phyloP scores from a whole-genome alignment of 2,888 invertebrate genomes.

The Rambutsinella grinnellia region DNA sequence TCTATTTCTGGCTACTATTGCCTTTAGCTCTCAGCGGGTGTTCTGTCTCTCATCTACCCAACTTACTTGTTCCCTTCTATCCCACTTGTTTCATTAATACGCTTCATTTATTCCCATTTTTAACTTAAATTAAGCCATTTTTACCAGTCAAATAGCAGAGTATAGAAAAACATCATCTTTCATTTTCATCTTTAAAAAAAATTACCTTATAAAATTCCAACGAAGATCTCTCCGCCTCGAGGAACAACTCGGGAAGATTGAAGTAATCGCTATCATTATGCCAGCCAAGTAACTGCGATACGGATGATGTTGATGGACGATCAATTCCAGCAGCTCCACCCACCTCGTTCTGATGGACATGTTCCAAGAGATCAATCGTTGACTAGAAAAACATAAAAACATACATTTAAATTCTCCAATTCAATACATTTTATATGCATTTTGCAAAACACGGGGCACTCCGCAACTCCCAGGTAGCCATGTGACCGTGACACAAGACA shows the following conservation, averaged over 20 bases:
- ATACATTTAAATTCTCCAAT: neutral
- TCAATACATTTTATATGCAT: neutral
- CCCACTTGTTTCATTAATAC: no score
- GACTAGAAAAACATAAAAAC: constrained; percentile 7
- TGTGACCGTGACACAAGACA: no score
- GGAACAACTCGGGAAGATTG: constrained; percentile 23
- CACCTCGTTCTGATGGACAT: constrained; percentile 39
- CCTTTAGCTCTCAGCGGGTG: constrained; percentile 34
- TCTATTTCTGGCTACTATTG: constrained; percentile 4
- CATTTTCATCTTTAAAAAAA: neutral
- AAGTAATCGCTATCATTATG: constrained; percentile 2
- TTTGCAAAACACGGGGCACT: no score
- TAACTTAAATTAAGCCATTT: no score
- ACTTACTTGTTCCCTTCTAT: neutral
- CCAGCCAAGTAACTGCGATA: constrained; percentile 12
- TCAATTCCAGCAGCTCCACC: constrained; percentile 50
- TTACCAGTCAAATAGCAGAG: no score
- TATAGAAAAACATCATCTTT: neutral
- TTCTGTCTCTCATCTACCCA: constrained; percentile 10
- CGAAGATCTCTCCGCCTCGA: constrained; percentile 45
- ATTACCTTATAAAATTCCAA: constrained; percentile 55
- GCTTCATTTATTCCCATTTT: no score
- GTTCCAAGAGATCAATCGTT: constrained; percentile 33
- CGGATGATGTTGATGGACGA: neutral
- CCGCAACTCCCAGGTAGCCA: no score